Evolutionary conservation across 2,113 vertebrate genomes (phyloP).

Genomic region (Dascyllus trimaculatus): DNA sequence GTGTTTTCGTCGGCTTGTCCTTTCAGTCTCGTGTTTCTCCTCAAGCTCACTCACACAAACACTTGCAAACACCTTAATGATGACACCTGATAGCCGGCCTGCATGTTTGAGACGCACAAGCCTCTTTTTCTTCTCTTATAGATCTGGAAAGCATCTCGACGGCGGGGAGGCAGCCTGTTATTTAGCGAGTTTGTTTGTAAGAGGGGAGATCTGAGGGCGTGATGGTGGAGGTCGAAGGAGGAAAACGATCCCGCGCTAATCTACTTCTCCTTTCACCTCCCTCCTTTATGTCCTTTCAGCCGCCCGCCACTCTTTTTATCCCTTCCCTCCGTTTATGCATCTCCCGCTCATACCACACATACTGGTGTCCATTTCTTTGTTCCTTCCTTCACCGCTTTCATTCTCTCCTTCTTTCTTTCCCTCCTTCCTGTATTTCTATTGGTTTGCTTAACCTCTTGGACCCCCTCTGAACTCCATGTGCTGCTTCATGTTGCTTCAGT

Average conservation of each 20-base stretch:
- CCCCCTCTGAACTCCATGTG: neutral
- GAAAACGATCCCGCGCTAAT: slow-evolving; percentile 63
- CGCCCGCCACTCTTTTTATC: slow-evolving; percentile 17
- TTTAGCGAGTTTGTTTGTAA: slow-evolving; percentile 20
- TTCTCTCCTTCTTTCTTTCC: neutral
- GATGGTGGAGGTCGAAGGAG: slow-evolving; percentile 44
- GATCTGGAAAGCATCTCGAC: neutral
- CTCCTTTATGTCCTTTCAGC: slow-evolving; percentile 56
- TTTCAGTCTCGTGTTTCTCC: slow-evolving; percentile 18
- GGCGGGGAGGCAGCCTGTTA: neutral
- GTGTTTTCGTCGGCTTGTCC: slow-evolving; percentile 34
- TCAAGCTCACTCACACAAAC: slow-evolving; percentile 18
- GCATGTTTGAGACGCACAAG: neutral
- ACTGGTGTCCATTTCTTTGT: slow-evolving; percentile 55
- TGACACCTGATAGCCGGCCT: slow-evolving; percentile 36
- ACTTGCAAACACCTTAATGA: slow-evolving; percentile 27
- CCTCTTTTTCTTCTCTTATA: slow-evolving; percentile 12
- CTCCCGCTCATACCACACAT: slow-evolving; percentile 58
- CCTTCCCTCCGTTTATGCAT: slow-evolving; percentile 60
- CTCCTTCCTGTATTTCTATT: slow-evolving; percentile 24
- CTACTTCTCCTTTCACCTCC: slow-evolving; percentile 69
- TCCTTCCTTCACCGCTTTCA: slow-evolving; percentile 3
- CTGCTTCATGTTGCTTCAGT: neutral
- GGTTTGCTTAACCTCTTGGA: neutral
- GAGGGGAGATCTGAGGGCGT: slow-evolving; percentile 26